These are phyloP conservation scores for Galaxea fascicularis DNA, from an alignment of 92 coral and sea anemone genomes.

Conservation along the genomic window DNA sequence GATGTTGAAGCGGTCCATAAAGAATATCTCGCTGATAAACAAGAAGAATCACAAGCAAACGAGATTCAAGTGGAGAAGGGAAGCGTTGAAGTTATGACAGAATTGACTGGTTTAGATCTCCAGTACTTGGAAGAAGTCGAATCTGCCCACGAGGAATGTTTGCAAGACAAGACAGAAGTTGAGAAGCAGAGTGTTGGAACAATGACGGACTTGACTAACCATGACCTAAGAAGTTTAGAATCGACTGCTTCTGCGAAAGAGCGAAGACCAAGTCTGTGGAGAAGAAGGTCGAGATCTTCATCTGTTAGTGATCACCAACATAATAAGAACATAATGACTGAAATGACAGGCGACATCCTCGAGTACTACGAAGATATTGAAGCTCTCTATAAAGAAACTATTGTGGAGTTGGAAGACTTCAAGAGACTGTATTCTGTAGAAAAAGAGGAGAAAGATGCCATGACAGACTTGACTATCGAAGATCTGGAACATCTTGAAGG, in stretches of 20 bases:
- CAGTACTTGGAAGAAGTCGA: slow-evolving; percentile 68
- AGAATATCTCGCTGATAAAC: slow-evolving; percentile 39
- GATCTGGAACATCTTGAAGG: slow-evolving; percentile 55
- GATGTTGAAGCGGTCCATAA: slow-evolving; percentile 61
- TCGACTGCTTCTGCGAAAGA: slow-evolving; percentile 28
- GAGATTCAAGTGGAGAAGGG: slow-evolving; percentile 45
- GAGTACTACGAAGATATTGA: slow-evolving; percentile 76
- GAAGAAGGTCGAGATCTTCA: slow-evolving; percentile 30
- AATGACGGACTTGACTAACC: slow-evolving; percentile 44
- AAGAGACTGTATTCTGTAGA: slow-evolving; percentile 24
- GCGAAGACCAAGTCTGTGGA: slow-evolving; percentile 27
- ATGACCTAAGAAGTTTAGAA: slow-evolving; percentile 29
- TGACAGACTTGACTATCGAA: slow-evolving; percentile 61
- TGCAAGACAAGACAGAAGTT: slow-evolving; percentile 12
- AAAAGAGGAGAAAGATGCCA: slow-evolving; percentile 56
- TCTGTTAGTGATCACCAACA: slow-evolving; percentile 14
- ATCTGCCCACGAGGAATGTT: slow-evolving; percentile 45
- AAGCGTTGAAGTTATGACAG: slow-evolving; percentile 66
- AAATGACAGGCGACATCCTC: slow-evolving; percentile 73
- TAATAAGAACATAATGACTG: slow-evolving; percentile 65
- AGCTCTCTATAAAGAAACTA: slow-evolving; percentile 42
- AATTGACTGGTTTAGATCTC: slow-evolving; percentile 63
- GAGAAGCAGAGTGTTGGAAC: slow-evolving; percentile 43
- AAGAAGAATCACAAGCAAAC: slow-evolving; percentile 5
- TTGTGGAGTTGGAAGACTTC: slow-evolving; percentile 55